These are phyloP conservation scores for Smithornis capensis DNA, from an alignment of 2,113 vertebrate genomes.

Conservation along the genomic window DNA sequence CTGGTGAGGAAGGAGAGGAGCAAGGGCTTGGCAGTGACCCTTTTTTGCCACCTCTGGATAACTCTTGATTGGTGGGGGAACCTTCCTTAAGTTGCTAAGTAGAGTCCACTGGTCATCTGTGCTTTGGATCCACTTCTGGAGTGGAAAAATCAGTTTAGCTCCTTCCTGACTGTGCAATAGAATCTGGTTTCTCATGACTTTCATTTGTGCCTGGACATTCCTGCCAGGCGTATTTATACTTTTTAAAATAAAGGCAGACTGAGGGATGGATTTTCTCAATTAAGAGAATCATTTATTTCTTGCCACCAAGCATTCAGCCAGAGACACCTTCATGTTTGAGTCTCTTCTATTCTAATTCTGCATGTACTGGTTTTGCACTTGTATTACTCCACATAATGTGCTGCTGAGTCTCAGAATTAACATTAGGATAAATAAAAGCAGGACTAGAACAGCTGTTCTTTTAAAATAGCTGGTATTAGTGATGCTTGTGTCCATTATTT, in stretches of 20 bases:
- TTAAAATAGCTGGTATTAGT: neutral
- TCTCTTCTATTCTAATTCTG: neutral
- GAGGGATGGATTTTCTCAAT: constrained; percentile 42
- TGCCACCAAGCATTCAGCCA: neutral
- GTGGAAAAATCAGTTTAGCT: neutral
- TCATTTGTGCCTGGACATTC: neutral
- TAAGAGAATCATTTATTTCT: constrained; percentile 5
- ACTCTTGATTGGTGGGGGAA: neutral
- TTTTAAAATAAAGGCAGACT: constrained; percentile 16
- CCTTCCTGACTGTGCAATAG: neutral
- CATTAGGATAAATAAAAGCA: neutral
- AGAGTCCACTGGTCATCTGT: neutral
- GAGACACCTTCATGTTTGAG: neutral
- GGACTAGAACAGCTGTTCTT: neutral
- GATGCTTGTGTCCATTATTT: neutral
- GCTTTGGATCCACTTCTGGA: neutral
- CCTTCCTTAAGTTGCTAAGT: neutral
- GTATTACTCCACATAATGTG: neutral
- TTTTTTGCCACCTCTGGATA: neutral
- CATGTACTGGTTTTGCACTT: neutral
- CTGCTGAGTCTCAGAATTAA: neutral
- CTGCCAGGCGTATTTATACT: constrained; percentile 12
- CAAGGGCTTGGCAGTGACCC: neutral
- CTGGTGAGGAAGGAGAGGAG: neutral
- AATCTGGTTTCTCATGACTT: neutral